Conservation (phyloP, 2,888 invertebrate genomes). For the Nemotelus nigrinus region DNA sequence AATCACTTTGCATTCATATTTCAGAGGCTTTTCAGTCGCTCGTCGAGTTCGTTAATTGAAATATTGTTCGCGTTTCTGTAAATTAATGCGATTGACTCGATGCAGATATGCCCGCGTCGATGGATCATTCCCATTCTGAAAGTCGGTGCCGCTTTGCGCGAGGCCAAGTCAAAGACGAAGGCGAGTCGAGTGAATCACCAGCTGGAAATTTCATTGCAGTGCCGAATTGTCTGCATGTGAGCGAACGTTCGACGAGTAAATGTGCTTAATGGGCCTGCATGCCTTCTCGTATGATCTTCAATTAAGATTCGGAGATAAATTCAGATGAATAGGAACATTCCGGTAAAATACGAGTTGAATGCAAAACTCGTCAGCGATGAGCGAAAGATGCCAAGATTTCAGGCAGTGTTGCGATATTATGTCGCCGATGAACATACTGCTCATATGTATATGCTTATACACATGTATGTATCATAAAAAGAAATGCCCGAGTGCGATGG, state of each 20-base stretch:
- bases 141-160: constrained; percentile 1
- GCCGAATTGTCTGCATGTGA: constrained; percentile 9
- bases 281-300: constrained; percentile 15
- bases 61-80: constrained; percentile 31
- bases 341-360: constrained; percentile 26
- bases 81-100: constrained; percentile 16
- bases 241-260: neutral
- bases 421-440: neutral
- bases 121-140: neutral
- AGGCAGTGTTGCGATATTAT: neutral
- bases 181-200: constrained; percentile 7
- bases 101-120: constrained; percentile 2
- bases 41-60: constrained; percentile 15
- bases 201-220: constrained; percentile 7
- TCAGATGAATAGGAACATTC: constrained; percentile 18
- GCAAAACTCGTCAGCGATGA: neutral
- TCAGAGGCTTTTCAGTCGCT: neutral
- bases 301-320: constrained; percentile 33
- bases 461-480: too few relatives aligned
- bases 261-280: constrained; percentile 6
- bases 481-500: too few relatives aligned
- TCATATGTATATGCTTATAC: too few relatives aligned
- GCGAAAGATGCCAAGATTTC: neutral
- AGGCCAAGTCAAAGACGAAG: neutral
- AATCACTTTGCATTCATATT: too few relatives aligned